These are phyloP conservation scores for Anoplopoma fimbria DNA, from an alignment of 2,113 vertebrate species.

Conservation along the genomic window DNA sequence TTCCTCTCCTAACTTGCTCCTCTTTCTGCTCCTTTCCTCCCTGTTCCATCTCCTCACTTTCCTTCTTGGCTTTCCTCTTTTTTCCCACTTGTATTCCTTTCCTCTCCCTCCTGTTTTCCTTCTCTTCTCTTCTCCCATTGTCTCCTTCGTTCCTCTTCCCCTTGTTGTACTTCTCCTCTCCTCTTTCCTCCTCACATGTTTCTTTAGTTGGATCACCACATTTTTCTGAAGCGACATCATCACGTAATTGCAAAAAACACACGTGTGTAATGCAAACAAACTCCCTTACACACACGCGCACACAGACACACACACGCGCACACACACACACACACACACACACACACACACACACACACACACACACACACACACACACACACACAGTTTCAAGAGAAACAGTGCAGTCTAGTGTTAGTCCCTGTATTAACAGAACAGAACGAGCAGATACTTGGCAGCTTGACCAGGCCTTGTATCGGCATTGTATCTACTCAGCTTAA, in stretches of 20 bases:
- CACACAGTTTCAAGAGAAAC: not conserved
- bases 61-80: not conserved
- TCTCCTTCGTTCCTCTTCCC: not conserved
- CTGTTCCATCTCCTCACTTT: not conserved
- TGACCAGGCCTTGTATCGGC: too few species aligned
- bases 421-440: not conserved
- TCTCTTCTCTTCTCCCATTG: not conserved
- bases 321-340: not conserved
- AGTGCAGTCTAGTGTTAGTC: not conserved
- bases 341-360: not conserved
- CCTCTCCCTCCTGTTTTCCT: not conserved
- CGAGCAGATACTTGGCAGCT: too few species aligned
- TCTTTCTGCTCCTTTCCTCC: not conserved
- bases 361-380: not conserved
- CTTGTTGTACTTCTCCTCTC: not conserved
- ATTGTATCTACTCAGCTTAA: too few species aligned
- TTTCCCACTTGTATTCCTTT: not conserved
- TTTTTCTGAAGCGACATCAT: slow-evolving; percentile 57
- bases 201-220: slow-evolving; percentile 60
- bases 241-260: slow-evolving; percentile 16
- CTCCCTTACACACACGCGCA: slow-evolving; percentile 25
- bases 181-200: slow-evolving; percentile 28
- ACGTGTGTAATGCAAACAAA: not conserved
- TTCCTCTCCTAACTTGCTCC: not conserved
- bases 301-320: too few species aligned